A percentile compares a stretch with the other conserved stretches of the same genome.
Evolutionary conservation across 2,797 vertebrate species (phyloP).

Genomic region (Cossypha dichroa): DNA sequence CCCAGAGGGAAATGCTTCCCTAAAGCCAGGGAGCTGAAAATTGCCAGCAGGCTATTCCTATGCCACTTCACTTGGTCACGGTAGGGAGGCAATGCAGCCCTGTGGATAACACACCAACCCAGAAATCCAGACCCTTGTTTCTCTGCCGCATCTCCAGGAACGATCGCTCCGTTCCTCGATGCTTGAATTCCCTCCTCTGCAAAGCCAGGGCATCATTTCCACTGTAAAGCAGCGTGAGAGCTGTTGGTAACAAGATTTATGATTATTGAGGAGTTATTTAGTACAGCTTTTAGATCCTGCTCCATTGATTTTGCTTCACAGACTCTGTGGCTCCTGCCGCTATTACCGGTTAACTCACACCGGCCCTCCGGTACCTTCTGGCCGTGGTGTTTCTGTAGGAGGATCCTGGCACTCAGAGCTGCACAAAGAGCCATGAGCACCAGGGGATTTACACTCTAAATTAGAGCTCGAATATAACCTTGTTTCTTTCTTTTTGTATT

Average conservation of each 20-base stretch:
- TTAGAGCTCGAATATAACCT: not conserved
- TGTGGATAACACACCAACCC: not conserved
- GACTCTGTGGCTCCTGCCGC: conserved; percentile 12
- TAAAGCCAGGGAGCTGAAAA: not conserved
- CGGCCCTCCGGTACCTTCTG: not conserved
- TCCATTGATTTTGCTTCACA: conserved; percentile 21
- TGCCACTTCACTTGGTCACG: rapidly evolving
- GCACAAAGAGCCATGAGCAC: not conserved
- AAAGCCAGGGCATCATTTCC: not conserved
- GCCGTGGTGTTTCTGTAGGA: not conserved
- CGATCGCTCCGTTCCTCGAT: not conserved
- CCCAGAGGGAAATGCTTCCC: not conserved
- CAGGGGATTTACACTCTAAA: not conserved
- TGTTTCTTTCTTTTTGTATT: not conserved
- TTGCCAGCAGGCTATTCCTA: not conserved
- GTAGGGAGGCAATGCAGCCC: not conserved
- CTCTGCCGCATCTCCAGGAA: conserved; percentile 4
- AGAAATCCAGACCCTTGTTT: not conserved
- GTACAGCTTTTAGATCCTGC: conserved; percentile 5
- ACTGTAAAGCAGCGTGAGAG: not conserved
- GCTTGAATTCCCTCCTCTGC: not conserved
- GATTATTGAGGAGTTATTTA: conserved; percentile 28
- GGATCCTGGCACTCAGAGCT: not conserved
- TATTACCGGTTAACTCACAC: not conserved
- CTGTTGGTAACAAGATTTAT: conserved; percentile 38